Evolutionary conservation across 2,113 vertebrate genomes (phyloP), one percentile per base, ranked within the genome.

Genomic region (Geococcyx californianus): DNA sequence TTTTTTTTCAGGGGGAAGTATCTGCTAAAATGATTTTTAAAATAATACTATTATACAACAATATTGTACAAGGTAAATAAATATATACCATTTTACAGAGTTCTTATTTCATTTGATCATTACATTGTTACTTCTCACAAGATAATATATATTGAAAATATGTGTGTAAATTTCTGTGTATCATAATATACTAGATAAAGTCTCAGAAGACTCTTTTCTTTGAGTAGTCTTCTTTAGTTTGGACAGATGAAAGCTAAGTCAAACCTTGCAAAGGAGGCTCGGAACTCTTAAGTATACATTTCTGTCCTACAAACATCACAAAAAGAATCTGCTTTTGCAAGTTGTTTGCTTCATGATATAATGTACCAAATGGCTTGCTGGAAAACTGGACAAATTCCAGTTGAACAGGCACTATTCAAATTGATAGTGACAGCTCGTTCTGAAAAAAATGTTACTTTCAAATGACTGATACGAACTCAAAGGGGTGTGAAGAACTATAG

Each of bases 391-490:
- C 86, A 91, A 83, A 97, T 96, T 98, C 98, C 98, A 98, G 73
- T 51, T 52, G 64, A 97, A 95, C 93, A 97, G 93, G 81, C 75
- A 98, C 96, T 97, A 95, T 96, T 98, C 94, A 97, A 97, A 98
- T 98, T 97, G 96, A 97, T 93, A 97, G 95, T 97, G 98, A 98
- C 98, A 98, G 97, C 95, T 97, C 95, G 96, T 96, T 97, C 94
- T 94, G 90, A 88, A 95, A 93, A 97, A 97, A 97, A 96, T 44
- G 95, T 97, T 98, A 96, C 97, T 98, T 98, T 97, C 96, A 91
- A 96, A 95, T 98, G 98, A 98, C 93, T 98, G 98, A 98, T 98
- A 97, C 90, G 94, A 97, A 97, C 95, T 98, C 97, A 98, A 98
- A 98, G 87, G 94, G 83, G 93, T 98, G 97, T 98, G 97, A 98